phyloP scores from a whole-genome alignment of 2,113 vertebrate genomes.

The Pavo muticus region DNA sequence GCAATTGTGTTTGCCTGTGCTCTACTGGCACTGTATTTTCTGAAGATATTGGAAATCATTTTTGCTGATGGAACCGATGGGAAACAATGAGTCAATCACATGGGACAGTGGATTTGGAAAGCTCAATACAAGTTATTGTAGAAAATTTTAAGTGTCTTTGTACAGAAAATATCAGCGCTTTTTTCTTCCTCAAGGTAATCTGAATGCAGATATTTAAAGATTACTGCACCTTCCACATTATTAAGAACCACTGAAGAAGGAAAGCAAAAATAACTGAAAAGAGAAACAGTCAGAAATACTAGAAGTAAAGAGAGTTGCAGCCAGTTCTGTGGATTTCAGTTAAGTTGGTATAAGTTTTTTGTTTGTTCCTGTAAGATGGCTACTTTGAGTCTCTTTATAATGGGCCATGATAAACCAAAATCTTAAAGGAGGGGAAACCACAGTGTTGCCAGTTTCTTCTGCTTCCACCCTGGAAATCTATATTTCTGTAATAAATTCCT shows the following conservation, averaged over 20 bases:
- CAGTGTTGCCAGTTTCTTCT: background rate
- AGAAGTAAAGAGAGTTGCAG: background rate
- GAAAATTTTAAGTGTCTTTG: conserved; percentile 21
- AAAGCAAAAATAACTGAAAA: background rate
- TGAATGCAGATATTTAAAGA: background rate
- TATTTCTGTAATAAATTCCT: background rate
- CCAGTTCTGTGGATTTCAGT: background rate
- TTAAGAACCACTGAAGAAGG: background rate
- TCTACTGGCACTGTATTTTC: conserved; percentile 2
- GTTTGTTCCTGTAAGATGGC: background rate
- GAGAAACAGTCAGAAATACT: background rate
- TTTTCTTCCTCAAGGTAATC: background rate
- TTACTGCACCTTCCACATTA: background rate
- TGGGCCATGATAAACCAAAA: background rate
- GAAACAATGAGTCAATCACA: conserved; percentile 44
- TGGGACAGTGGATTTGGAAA: background rate
- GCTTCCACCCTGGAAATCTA: background rate
- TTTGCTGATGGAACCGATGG: conserved; percentile 27
- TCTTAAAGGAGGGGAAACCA: background rate
- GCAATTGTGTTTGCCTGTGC: conserved; percentile 5
- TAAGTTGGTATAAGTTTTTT: background rate
- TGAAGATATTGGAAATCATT: conserved; percentile 66
- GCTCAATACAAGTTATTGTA: conserved; percentile 45
- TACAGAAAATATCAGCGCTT: background rate
- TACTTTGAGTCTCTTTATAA: background rate